Evolutionary conservation across 2,113 vertebrate genomes (phyloP), one percentile per base, ranked within the genome.

Genomic region (Eretmochelys imbricata): DNA sequence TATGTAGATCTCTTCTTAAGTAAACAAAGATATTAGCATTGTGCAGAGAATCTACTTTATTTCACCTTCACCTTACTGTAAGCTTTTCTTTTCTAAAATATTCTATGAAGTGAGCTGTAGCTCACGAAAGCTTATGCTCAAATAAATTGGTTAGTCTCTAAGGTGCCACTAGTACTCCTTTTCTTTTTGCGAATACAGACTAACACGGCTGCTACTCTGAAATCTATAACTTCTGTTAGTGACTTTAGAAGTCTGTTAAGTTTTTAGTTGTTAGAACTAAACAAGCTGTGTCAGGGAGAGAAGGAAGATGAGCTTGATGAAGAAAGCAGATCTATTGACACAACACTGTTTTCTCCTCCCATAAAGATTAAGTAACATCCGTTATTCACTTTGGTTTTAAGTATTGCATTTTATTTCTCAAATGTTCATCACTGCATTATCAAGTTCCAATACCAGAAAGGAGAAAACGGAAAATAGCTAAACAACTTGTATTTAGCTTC

Each of bases 241-340:
- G 46, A 80, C 10, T 38, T 81, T 72, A 72, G 38, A 91, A n/a
- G 53, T 69, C 5, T 46, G 35, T 13, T 9, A 90, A 55, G n/a
- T 7, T 96, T 90, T 91, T 89, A 54, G 69, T 16, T 14, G 57
- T 24, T 72, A 69, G 38, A 80, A 85, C 84, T 78, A 57, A 82
- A 87, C 50, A 72, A 80, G 62, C 38, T 54, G 31, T 76, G 93
- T 92, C 19, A 42, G 38, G 80, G 22, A 91, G 42, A 48, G 27
- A 10, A 31, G 31, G 92, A 87, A 54, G 53, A 1, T 87, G 48
- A 90, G 82, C 29, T 42, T 51, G 19, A 46, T 69, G 82, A 8
- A 95, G 82, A 92, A 94, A 93, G 84, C 7, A 49, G 31, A 69
- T 27, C 24, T 69, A n/a, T 59, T 96, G 94, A 88, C 85, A 46